These are phyloP conservation scores for Nannoperca australis DNA, from an alignment of 2,797 vertebrate species.

Conservation along the genomic window DNA sequence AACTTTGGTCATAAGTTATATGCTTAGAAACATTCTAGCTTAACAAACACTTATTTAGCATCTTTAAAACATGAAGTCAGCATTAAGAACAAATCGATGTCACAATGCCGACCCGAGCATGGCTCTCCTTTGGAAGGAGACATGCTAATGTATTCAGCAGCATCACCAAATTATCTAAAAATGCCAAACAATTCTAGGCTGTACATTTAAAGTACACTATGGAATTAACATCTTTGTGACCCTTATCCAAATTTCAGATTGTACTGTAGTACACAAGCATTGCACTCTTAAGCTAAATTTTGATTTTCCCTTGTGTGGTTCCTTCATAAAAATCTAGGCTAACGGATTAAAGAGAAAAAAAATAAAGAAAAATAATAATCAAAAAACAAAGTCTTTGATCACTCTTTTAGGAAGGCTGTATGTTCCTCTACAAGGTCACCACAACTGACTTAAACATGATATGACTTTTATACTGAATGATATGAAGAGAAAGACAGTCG, in stretches of 20 bases:
- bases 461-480: conserved; percentile 73
- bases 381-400: conserved; percentile 75
- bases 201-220: conserved; percentile 77
- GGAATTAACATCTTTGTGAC: conserved; percentile 79
- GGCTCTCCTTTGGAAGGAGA: conserved; percentile 78
- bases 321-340: conserved; percentile 84
- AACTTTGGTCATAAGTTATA: conserved; percentile 88
- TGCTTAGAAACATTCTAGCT: conserved; percentile 86
- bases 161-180: conserved; percentile 79
- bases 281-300: conserved; percentile 80
- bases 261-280: conserved; percentile 84
- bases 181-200: conserved; percentile 78
- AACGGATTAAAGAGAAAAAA: conserved; percentile 59
- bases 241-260: conserved; percentile 79
- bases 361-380: conserved; percentile 13
- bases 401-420: conserved; percentile 81
- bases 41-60: conserved; percentile 84
- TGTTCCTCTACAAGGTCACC: conserved; percentile 84
- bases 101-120: conserved; percentile 61
- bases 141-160: conserved; percentile 76
- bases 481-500: conserved; percentile 67
- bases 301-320: conserved; percentile 82
- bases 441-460: conserved; percentile 65
- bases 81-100: conserved; percentile 68
- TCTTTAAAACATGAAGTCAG: conserved; percentile 77